A percentile compares a stretch with the other conserved stretches of the same genome.
phyloP scores from a whole-genome alignment of 2,113 vertebrate genomes.

The Pholis gunnellus region DNA sequence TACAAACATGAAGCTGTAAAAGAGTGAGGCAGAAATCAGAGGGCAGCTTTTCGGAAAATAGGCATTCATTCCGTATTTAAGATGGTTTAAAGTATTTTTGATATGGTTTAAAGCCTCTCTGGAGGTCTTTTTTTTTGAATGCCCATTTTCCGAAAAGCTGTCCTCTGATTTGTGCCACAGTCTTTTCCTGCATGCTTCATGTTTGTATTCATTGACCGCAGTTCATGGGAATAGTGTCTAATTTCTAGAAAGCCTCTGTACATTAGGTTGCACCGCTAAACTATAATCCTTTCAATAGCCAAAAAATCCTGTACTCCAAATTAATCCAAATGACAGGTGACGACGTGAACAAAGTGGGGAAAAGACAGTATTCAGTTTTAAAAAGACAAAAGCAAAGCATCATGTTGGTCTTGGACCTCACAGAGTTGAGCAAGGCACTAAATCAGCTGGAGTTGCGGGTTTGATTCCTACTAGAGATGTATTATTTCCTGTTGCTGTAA shows the following conservation, averaged over 20 bases:
- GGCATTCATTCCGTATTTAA: neutral
- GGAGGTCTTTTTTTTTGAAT: neutral
- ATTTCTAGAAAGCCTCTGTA: slow-evolving; percentile 6
- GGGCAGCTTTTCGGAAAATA: neutral
- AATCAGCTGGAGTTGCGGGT: neutral
- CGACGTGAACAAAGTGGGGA: neutral
- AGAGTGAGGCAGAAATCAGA: neutral
- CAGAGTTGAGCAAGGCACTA: neutral
- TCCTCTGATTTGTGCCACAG: neutral
- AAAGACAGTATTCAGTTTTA: neutral
- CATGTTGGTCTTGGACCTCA: neutral
- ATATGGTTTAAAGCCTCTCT: neutral
- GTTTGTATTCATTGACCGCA: neutral
- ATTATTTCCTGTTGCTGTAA: slow-evolving; percentile 17
- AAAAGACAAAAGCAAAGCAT: neutral
- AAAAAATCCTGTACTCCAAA: neutral
- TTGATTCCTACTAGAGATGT: neutral
- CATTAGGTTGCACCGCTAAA: neutral
- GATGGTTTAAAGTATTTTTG: neutral
- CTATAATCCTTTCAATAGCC: neutral
- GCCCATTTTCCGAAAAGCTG: neutral
- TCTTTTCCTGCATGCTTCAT: neutral
- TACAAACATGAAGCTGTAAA: neutral
- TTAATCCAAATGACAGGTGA: neutral
- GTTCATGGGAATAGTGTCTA: slow-evolving; percentile 18